A percentile compares a stretch with the other conserved stretches of the same genome.
These are phyloP conservation scores for Spizaetus ornatus DNA, from an alignment of 2,113 vertebrate species.

Conservation along the genomic window DNA sequence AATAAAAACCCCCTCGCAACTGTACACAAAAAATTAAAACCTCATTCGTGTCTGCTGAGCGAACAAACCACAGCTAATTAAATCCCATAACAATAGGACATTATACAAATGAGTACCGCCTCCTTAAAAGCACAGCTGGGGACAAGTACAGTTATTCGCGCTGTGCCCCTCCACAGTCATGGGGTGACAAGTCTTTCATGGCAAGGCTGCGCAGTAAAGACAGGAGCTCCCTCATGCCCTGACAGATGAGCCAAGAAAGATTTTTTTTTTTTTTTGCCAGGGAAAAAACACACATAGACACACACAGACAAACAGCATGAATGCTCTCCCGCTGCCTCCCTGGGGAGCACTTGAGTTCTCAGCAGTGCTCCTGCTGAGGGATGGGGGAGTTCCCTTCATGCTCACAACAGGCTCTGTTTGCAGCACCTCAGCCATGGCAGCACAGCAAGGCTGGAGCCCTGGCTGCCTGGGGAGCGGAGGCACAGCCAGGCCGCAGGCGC, in stretches of 20 bases:
- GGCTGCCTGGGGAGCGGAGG: not conserved
- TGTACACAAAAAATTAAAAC: constrained; percentile 28
- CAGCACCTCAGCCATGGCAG: not conserved
- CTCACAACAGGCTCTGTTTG: rapidly evolving
- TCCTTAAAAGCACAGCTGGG: constrained; percentile 48
- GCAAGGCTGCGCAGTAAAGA: not conserved
- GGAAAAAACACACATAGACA: not conserved
- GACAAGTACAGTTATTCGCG: not conserved
- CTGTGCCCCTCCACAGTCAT: not conserved
- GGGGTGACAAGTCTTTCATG: not conserved
- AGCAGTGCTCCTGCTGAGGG: rapidly evolving
- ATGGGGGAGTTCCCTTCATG: not conserved
- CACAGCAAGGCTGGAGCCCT: not conserved
- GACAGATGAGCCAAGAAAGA: not conserved
- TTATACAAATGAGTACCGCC: not conserved
- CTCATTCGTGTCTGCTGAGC: constrained; percentile 29
- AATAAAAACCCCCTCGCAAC: not conserved
- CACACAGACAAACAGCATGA: not conserved
- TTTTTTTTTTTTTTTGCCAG: not conserved
- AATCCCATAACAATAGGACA: constrained; percentile 29
- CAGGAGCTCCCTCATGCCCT: not conserved
- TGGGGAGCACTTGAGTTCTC: not conserved
- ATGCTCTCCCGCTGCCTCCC: not conserved
- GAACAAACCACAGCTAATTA: constrained; percentile 50
- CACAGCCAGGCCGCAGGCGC: rapidly evolving